phyloP scores from a whole-genome alignment of 2,113 vertebrate species.

The Muscicapa adusta region DNA sequence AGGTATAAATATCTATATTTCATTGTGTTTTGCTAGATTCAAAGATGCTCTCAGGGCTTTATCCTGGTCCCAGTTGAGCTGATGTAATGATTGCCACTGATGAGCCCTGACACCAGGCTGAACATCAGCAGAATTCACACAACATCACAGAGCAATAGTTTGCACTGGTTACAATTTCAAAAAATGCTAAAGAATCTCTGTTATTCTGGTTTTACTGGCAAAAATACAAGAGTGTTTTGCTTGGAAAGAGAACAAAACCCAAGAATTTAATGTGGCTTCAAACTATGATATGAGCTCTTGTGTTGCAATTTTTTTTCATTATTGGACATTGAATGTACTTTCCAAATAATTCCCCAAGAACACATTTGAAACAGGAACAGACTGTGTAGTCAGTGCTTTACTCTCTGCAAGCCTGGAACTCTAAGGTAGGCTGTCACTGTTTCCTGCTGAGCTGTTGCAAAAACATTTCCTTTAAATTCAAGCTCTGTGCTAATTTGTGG shows the following conservation, averaged over 20 bases:
- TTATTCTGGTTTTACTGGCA: not conserved
- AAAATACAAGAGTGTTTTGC: not conserved
- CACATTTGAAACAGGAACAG: not conserved
- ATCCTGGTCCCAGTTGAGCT: not conserved
- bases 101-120: not conserved
- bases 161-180: not conserved
- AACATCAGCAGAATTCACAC: not conserved
- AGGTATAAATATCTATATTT: not conserved
- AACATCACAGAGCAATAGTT: not conserved
- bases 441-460: conserved; percentile 20
- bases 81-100: not conserved
- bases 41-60: not conserved
- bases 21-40: not conserved
- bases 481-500: not conserved
- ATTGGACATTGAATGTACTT: not conserved
- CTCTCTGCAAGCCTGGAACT: not conserved
- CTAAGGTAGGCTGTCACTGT: not conserved
- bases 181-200: not conserved
- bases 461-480: conserved; percentile 26
- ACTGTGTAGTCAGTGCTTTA: not conserved
- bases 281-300: not conserved
- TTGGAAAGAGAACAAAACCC: not conserved
- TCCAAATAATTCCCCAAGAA: not conserved
- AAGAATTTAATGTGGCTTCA: not conserved
- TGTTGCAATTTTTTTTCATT: not conserved